These are phyloP conservation scores for Narcine bancroftii DNA, from an alignment of 2,113 vertebrate genomes.

Conservation along the genomic window DNA sequence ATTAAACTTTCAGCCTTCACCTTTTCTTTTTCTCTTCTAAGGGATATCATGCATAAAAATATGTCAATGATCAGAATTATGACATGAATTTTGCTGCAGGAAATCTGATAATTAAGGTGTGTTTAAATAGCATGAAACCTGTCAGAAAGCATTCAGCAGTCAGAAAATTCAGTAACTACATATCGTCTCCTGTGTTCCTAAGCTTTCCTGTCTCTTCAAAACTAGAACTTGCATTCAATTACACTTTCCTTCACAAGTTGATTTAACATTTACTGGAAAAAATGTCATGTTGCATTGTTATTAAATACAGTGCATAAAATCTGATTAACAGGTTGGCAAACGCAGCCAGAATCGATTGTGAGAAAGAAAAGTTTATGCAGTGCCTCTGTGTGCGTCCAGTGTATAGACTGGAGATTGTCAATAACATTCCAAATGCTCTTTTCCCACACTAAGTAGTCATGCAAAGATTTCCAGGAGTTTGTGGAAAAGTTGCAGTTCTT, in stretches of 20 bases:
- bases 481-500: too few relatives aligned
- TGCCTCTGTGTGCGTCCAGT: too few relatives aligned
- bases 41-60: not conserved
- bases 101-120: not conserved
- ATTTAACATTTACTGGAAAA: not conserved
- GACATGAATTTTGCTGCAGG: slow-evolving; percentile 4
- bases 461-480: too few relatives aligned
- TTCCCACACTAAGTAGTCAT: too few relatives aligned
- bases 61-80: not conserved
- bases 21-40: not conserved
- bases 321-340: not conserved
- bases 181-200: not conserved
- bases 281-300: not conserved
- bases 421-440: too few relatives aligned
- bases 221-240: not conserved
- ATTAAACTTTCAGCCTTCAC: not conserved
- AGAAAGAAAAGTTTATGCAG: not conserved
- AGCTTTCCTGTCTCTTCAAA: not conserved
- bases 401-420: too few relatives aligned
- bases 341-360: not conserved
- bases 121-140: slow-evolving; percentile 20
- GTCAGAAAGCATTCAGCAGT: not conserved
- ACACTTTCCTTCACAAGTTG: not conserved
- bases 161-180: not conserved
- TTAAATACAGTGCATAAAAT: not conserved